Base-by-base conservation (phyloP, 2,797 vertebrate genomes). In the Sebastes steindachneri region DNA sequence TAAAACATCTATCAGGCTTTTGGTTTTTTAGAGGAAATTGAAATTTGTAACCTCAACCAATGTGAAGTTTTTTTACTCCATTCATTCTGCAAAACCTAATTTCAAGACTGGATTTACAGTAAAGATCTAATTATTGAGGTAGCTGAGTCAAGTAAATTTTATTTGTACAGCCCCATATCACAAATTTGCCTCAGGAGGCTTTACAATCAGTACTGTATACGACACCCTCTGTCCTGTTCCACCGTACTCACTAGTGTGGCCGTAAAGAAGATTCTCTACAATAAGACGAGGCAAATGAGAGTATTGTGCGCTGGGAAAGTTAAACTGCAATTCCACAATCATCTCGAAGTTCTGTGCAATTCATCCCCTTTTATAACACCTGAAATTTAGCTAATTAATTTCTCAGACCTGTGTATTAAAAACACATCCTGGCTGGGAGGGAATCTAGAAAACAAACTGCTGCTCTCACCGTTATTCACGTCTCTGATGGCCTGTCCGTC, bases 401-500 rank as follows among this genome's bases (percentile, higher is more conserved):
- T 57, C 59, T 74, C 60, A 82, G 17, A 79, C 31, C 10, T 73
- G n/a, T 69, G 60, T 53, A 41, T 5, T 2, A 67, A 68, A 45
- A 45, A 21, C 19, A 21, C 1, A 3, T 62, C 31, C 17, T 25
- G 11, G 25, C 51, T 60, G 7, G n/a, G 41, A 76, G 28, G 2
- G 58, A 86, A 5, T 10, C 14, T 9, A 15, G 11, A 45, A 81
- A 63, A 63, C 67, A 65, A 64, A 65, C 35, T 69, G 74, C 68
- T 80, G 67, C 70, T 89, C 68, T 85, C 66, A 80, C 58, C 58
- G 63, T 86, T 65, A 73, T 70, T 66, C n/a, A 37, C 23, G 37
- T 79, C 63, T 86, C 35, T 73, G 14, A 53, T 3, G 53, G 67
- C 73, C 51, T 71, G 45, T 77, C 48, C 23, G 48, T 77, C 72